phyloP scores from a whole-genome alignment of 2,113 vertebrate genomes.

The Bos javanicus region DNA sequence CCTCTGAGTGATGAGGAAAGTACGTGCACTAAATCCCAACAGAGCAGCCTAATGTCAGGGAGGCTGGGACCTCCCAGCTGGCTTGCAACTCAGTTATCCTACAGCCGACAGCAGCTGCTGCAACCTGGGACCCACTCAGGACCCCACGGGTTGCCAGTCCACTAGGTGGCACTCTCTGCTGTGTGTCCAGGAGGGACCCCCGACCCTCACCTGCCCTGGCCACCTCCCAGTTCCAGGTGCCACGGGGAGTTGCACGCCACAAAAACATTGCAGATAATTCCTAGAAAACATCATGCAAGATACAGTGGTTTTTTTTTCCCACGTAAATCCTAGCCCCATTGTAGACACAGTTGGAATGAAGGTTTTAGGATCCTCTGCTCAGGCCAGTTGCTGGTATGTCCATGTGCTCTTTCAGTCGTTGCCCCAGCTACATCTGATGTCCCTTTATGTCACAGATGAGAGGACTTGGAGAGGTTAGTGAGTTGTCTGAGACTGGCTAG shows the following conservation, averaged over 20 bases:
- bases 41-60: neutral
- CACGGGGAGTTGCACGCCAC: rapidly evolving
- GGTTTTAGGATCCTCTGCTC: neutral
- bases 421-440: neutral
- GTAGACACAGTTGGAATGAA: neutral
- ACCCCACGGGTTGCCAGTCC: neutral
- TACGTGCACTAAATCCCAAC: neutral
- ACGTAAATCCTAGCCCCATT: neutral
- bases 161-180: slow-evolving; percentile 30
- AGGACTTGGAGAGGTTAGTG: neutral
- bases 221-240: neutral
- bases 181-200: neutral
- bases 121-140: neutral
- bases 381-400: neutral
- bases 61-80: neutral
- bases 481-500: neutral
- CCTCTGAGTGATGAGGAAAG: neutral
- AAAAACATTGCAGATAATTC: neutral
- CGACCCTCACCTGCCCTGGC: neutral
- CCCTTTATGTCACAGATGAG: neutral
- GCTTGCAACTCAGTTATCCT: neutral
- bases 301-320: neutral
- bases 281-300: neutral
- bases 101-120: neutral
- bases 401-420: neutral